A percentile compares a stretch with the other conserved stretches of the same genome.
Evolutionary conservation across 1,140 invertebrate genomes (phyloP).

Genomic region (Ceratina australensis): DNA sequence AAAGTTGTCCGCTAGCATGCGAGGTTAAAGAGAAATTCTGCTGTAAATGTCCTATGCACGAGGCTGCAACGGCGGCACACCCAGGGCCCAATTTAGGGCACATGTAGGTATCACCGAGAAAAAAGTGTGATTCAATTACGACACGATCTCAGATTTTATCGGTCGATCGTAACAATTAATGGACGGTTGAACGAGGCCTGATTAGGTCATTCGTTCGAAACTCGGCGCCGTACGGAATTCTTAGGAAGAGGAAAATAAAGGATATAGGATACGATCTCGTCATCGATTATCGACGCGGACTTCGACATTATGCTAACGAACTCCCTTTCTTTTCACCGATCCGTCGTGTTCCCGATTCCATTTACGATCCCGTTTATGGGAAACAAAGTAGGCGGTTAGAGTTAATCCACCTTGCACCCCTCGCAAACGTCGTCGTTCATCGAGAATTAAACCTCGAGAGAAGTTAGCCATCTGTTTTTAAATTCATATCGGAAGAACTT

Average conservation of each 20-base stretch:
- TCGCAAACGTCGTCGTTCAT: background rate
- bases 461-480: slow-evolving; percentile 9
- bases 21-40: no score
- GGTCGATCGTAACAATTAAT: slow-evolving; percentile 26
- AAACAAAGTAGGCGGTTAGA: slow-evolving; percentile 31
- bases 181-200: slow-evolving; percentile 15
- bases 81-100: background rate
- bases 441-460: no score
- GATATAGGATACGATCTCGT: background rate
- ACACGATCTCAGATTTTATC: slow-evolving; percentile 2
- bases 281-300: slow-evolving; percentile 36
- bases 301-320: slow-evolving; percentile 40
- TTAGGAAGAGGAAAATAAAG: background rate
- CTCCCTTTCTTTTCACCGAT: background rate
- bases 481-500: no score
- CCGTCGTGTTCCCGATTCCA: background rate
- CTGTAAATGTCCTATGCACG: background rate
- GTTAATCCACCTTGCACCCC: slow-evolving; percentile 27
- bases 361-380: background rate
- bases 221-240: slow-evolving; percentile 1
- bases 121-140: slow-evolving; percentile 33
- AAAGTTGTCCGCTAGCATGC: background rate
- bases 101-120: background rate
- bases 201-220: background rate
- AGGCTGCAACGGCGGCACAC: no score